Percentiles rank a stretch among this genome's conserved stretches.
These are phyloP conservation scores for Tromatobia lineatoria DNA, from an alignment of 2,888 invertebrate species.

Conservation along the genomic window DNA sequence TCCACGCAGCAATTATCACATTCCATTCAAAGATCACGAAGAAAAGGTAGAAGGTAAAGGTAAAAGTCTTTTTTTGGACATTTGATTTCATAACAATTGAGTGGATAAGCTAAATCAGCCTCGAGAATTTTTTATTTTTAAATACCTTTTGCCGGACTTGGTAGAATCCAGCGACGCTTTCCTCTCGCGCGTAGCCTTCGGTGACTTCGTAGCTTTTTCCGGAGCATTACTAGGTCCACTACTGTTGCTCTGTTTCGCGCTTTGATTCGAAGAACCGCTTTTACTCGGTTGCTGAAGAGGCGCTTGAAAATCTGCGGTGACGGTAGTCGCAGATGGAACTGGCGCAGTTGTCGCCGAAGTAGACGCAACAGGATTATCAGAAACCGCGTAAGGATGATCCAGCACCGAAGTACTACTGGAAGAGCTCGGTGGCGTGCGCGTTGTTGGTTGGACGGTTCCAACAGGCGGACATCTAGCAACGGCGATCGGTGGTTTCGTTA, in stretches of 20 bases:
- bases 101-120: background rate
- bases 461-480: constrained; percentile 86
- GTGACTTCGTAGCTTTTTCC: constrained; percentile 76
- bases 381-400: constrained; percentile 64
- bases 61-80: background rate
- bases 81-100: no score
- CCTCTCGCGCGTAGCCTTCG: constrained; percentile 76
- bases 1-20: no score
- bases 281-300: constrained; percentile 44
- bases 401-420: constrained; percentile 65
- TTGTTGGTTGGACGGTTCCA: constrained; percentile 87
- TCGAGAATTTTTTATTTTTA: background rate
- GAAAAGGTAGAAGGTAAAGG: background rate
- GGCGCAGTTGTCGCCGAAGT: constrained; percentile 67
- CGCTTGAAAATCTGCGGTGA: background rate
- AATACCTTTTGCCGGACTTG: constrained; percentile 76
- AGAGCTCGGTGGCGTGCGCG: constrained; percentile 82
- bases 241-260: constrained; percentile 39
- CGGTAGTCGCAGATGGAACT: background rate
- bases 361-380: constrained; percentile 71
- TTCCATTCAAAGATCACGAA: background rate
- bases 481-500: constrained; percentile 87
- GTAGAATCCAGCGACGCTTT: constrained; percentile 77
- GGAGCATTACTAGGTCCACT: constrained; percentile 21
- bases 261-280: constrained; percentile 43